These are phyloP conservation scores for Ctena decussata DNA, from an alignment of 2,888 invertebrate species.

Conservation along the genomic window DNA sequence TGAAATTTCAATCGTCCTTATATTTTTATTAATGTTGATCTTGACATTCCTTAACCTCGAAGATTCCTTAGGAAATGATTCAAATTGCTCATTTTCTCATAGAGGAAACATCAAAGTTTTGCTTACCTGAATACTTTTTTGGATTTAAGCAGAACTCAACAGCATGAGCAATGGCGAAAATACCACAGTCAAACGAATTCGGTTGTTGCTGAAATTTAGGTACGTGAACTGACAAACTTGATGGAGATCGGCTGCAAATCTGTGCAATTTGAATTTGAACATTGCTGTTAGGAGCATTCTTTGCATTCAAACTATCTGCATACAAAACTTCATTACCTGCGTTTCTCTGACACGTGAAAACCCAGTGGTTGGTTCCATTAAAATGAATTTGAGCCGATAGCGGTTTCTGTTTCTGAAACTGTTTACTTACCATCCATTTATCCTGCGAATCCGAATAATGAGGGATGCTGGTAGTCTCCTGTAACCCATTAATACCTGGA, in stretches of 20 bases:
- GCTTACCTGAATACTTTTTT: not conserved
- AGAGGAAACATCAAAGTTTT: not conserved
- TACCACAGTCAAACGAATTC: not conserved
- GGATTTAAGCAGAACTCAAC: not conserved
- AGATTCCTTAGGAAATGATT: not conserved
- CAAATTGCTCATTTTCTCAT: not conserved
- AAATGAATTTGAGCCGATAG: constrained; percentile 2
- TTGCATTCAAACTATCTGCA: not conserved
- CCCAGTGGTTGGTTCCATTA: not conserved
- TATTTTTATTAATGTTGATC: not conserved
- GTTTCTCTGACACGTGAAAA: not conserved
- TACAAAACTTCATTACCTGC: not conserved
- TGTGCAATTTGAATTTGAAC: constrained; percentile 9
- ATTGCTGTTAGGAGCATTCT: not conserved
- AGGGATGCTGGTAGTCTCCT: not conserved
- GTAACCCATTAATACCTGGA: not conserved
- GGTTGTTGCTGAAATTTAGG: not conserved
- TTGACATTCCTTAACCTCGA: not conserved
- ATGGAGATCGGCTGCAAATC: too few species aligned
- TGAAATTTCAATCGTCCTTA: not conserved
- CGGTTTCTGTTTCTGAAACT: not conserved
- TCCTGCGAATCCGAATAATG: not conserved
- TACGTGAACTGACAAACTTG: not conserved
- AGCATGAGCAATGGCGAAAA: not conserved
- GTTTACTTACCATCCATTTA: not conserved